Percentiles rank a stretch among this genome's conserved stretches.
These are phyloP conservation scores for Caenorhabditis angaria DNA, from an alignment of 2,888 invertebrate genomes.

Conservation along the genomic window DNA sequence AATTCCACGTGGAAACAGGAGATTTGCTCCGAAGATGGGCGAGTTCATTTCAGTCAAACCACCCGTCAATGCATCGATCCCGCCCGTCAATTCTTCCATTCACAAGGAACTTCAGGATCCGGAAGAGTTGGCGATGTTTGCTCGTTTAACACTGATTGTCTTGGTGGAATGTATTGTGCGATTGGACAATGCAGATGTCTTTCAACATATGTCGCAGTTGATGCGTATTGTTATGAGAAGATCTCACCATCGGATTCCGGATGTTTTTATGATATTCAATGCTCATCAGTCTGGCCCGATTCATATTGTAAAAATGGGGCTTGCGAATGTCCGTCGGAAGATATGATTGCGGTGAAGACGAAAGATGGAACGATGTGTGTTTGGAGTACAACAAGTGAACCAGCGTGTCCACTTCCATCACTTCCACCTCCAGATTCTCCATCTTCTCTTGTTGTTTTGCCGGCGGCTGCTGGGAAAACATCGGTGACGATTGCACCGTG, in stretches of 20 bases:
- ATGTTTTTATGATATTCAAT: conserved; percentile 59
- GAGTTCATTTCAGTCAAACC: conserved; percentile 39
- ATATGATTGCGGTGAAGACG: conserved; percentile 59
- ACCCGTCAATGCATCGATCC: conserved; percentile 48
- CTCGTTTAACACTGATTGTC: conserved; percentile 63
- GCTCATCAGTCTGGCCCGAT: conserved; percentile 59
- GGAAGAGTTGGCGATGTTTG: conserved; percentile 62
- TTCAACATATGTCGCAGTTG: conserved; percentile 56
- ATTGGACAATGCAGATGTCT: conserved; percentile 59
- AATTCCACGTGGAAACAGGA: conserved; percentile 47
- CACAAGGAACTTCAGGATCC: conserved; percentile 58
- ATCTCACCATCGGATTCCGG: conserved; percentile 58
- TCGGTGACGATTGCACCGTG: conserved; percentile 53
- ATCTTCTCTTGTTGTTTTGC: conserved; percentile 52
- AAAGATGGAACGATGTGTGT: conserved; percentile 61
- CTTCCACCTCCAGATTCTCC: conserved; percentile 58
- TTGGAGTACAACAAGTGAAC: conserved; percentile 49
- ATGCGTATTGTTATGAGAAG: conserved; percentile 59
- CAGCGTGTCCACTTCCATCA: conserved; percentile 55
- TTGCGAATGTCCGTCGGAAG: conserved; percentile 58
- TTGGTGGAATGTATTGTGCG: conserved; percentile 62
- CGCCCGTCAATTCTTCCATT: conserved; percentile 38
- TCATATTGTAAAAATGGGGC: conserved; percentile 55
- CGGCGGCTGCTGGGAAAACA: conserved; percentile 51
- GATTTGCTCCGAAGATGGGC: conserved; percentile 44